Evolutionary conservation across 2,888 invertebrate genomes (phyloP), one percentile per base, ranked within the genome.

Genomic region (Amphipoea oculea): DNA sequence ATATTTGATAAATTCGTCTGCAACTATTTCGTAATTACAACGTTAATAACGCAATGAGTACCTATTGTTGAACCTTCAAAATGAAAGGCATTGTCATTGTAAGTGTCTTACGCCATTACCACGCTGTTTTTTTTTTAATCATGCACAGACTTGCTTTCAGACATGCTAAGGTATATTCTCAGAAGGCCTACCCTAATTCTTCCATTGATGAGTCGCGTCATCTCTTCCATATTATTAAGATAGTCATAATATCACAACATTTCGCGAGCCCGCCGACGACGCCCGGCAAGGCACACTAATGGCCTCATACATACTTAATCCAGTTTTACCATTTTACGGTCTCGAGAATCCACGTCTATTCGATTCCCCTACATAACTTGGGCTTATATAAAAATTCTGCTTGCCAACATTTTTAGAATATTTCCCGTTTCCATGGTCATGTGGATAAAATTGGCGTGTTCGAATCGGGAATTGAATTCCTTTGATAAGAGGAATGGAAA

Each of bases 281-380:
- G 69, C 57, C 73, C 74, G 45, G 67, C 68, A 69, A 48, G 66
- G 76, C 74, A 67, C 83, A 87, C 90, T 92, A 91, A 92, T 91
- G 89, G 86, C 82, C 86, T 92, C 89, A 92, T 92, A 89, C 91
- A 92, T 92, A 89, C 88, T 89, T 91, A 91, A 92, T 90, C 86
- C 86, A 87, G 83, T 89, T 90, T 84, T 79, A 86, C 86, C 81
- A 87, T 85, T 89, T 89, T 87, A 85, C 82, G 81, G 82, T 84
- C 78, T 81, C 73, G 57, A 76, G 82, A 85, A 88, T 86, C 81
- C 73, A 57, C 72, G 77, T 83, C 69, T 82, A 83, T 83, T 84
- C 63, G 81, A 66, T 66, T 66, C 40, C 66, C 23, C 40, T 23
- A 12, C 12, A 66, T 40, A 78, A 82, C 79, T 79, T 7, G 51